Base-by-base conservation (phyloP, 1,140 invertebrate genomes). In the Lepidurus couesii region DNA sequence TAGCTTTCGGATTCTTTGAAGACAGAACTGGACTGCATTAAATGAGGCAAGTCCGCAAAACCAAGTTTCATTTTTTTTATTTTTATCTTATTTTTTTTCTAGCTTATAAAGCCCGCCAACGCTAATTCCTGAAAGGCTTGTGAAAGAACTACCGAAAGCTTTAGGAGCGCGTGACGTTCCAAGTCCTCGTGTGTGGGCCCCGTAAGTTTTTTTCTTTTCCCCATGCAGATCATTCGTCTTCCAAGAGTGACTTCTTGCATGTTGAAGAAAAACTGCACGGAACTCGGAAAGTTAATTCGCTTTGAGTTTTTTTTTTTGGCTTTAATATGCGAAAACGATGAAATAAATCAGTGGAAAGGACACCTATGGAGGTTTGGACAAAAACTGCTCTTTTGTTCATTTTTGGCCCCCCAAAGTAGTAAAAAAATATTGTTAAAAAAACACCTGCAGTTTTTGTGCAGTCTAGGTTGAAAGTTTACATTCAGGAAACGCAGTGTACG, bases 111-210 rank as follows among this genome's bases (percentile, higher is more conserved):
- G 53, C 53, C 53, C 53, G 53, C 53, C 53, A 65, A 65, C 53
- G 53, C 53, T 65, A 65, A 65, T 65, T 65, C 53, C 7, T 9
- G 21, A 16, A 10, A 13, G 6, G 53, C 53, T 65, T 65, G 53
- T 21, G 53, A 65, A 65, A 65, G 53, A 65, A 65, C 9, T 21
- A 7, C 16, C 53, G 53, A 65, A 21, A 65, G 21, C 16, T 65
- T 21, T 21, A 65, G 21, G 21, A 65, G 53, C 53, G 13, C 16
- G 13, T 65, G 53, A 65, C 53, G 53, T 65, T 65, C 21, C 53
- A 65, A 65, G 21, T 65, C 53, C 53, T 65, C 53, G 53, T 65
- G 53, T 65, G 53, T 65, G 53, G 53, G 53, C 53, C 21, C 53
- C 53, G 16, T 13, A 16, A 65, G 16, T 65, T 65, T 65, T 65